A percentile compares a stretch with the other conserved stretches of the same genome.
Evolutionary conservation across 2,113 vertebrate genomes (phyloP).

Genomic region (Potamarius usumacintae): DNA sequence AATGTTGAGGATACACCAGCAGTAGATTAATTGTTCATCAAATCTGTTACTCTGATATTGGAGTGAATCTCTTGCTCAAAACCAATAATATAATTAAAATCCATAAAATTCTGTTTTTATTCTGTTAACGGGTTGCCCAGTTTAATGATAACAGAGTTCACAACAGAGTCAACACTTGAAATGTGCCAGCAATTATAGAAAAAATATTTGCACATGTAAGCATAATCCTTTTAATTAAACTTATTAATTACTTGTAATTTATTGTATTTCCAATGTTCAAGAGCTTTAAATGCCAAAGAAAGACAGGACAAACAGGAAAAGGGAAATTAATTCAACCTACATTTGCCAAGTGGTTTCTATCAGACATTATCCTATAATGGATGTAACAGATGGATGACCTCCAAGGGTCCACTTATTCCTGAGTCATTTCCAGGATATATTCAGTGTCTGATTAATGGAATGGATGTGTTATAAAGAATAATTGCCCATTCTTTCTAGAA

Average conservation of each 20-base stretch:
- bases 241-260: neutral
- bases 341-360: constrained; percentile 1
- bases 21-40: too few relatives aligned
- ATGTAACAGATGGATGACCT: constrained; percentile 10
- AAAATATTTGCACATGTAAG: too few relatives aligned
- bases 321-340: neutral
- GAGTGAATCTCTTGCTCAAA: too few relatives aligned
- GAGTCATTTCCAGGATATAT: constrained; percentile 4
- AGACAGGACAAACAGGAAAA: neutral
- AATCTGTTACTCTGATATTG: too few relatives aligned
- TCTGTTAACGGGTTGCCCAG: too few relatives aligned
- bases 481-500: neutral
- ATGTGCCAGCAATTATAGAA: too few relatives aligned
- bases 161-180: too few relatives aligned
- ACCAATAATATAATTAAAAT: too few relatives aligned
- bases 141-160: too few relatives aligned
- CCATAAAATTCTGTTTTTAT: too few relatives aligned
- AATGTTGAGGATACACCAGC: too few relatives aligned
- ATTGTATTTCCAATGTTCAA: neutral
- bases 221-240: neutral
- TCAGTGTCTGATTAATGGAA: neutral
- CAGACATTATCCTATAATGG: constrained; percentile 7
- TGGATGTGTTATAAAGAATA: constrained; percentile 6
- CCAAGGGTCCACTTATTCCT: constrained; percentile 1
- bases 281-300: neutral